Conservation (phyloP, 2,797 vertebrate species). For the Helicolenus hilgendorfi region DNA sequence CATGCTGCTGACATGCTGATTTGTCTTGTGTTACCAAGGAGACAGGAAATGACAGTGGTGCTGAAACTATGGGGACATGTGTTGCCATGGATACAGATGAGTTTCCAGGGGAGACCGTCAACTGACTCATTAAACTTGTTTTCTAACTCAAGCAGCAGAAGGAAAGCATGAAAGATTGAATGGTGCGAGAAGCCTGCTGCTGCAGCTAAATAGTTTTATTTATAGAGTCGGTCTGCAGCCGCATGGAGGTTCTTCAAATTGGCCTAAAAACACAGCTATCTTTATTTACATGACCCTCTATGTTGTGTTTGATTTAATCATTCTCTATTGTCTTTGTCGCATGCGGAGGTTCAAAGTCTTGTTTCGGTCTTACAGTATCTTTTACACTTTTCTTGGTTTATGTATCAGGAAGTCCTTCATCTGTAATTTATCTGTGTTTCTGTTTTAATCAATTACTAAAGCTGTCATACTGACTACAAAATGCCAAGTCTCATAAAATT, state of each 20-base stretch:
- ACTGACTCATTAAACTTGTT: constrained; percentile 40
- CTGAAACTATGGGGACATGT: constrained; percentile 29
- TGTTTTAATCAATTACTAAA: neutral
- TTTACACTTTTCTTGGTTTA: neutral
- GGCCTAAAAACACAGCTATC: constrained; percentile 2
- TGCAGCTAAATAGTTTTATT: constrained; percentile 51
- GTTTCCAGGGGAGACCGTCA: constrained; percentile 23
- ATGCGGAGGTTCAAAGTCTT: neutral
- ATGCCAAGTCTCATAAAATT: neutral
- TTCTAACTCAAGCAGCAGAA: constrained; percentile 27
- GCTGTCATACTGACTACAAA: neutral
- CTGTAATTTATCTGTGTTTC: neutral
- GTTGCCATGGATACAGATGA: constrained; percentile 65
- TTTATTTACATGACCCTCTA: constrained; percentile 4
- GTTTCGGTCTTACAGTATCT: neutral
- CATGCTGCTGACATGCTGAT: constrained; percentile 38
- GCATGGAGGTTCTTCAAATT: neutral
- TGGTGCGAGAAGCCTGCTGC: constrained; percentile 20
- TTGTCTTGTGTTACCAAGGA: constrained; percentile 35
- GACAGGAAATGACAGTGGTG: constrained; percentile 23
- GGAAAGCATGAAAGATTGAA: constrained; percentile 49
- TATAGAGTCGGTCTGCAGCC: constrained; percentile 17
- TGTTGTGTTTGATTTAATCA: neutral
- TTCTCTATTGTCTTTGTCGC: neutral
- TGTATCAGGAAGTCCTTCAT: neutral